Conservation (phyloP, 1,140 invertebrate species). For the Microvelia longipes region DNA sequence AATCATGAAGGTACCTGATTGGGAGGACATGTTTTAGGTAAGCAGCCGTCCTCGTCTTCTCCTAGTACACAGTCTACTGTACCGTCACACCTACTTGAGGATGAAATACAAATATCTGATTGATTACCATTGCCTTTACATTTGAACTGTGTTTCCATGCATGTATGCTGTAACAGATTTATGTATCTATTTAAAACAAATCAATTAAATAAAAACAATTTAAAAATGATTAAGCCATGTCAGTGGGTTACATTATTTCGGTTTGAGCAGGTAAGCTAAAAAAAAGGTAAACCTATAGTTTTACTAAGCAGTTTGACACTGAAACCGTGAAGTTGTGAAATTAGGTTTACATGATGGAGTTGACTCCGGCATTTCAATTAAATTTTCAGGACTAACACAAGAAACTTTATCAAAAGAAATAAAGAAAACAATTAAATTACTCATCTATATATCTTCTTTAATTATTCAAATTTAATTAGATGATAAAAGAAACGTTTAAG, state of each 20-base stretch:
- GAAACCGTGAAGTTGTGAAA: constrained; percentile 65
- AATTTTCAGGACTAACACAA: constrained; percentile 71
- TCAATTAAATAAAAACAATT: too few species aligned
- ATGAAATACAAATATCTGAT: constrained; percentile 37
- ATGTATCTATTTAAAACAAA: too few species aligned
- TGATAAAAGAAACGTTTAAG: too few species aligned
- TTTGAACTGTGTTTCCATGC: constrained; percentile 24
- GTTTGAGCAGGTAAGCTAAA: too few species aligned
- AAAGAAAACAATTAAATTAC: too few species aligned
- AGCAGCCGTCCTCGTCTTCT: constrained; percentile 56
- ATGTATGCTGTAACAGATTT: constrained; percentile 19
- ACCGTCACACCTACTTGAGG: constrained; percentile 44
- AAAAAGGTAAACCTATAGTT: too few species aligned
- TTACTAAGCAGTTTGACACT: constrained; percentile 52
- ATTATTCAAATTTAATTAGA: too few species aligned
- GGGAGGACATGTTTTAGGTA: constrained; percentile 40
- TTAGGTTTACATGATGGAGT: constrained; percentile 58
- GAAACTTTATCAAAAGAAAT: too few species aligned
- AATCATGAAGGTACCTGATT: too few species aligned
- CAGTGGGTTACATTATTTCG: too few species aligned
- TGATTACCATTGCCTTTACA: constrained; percentile 21
- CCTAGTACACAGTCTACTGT: constrained; percentile 45
- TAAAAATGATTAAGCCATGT: too few species aligned
- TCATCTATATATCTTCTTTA: too few species aligned
- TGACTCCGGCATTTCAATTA: constrained; percentile 36